phyloP scores from a whole-genome alignment of 2,113 vertebrate genomes.

The Chlorodrepanis virens region DNA sequence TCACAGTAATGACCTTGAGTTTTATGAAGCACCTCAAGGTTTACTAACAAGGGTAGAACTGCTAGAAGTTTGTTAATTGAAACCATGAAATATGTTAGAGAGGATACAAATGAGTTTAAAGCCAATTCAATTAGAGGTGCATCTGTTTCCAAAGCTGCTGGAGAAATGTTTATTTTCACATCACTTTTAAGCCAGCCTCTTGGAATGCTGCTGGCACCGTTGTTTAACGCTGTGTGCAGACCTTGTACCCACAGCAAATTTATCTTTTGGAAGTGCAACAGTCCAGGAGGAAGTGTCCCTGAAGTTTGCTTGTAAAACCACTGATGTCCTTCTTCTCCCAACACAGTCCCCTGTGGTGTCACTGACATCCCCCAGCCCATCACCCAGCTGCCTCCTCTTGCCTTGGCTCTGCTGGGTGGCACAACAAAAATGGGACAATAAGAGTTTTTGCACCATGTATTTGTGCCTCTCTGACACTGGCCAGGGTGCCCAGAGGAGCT shows the following conservation, averaged over 20 bases:
- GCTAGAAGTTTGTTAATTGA: constrained; percentile 67
- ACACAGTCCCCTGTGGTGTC: fast-evolving
- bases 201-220: constrained; percentile 24
- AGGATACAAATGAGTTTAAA: constrained; percentile 61
- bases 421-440: neutral
- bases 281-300: neutral
- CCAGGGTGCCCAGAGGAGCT: neutral
- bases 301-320: neutral
- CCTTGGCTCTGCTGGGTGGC: neutral
- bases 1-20: constrained; percentile 49
- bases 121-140: constrained; percentile 59
- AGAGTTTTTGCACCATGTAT: fast-evolving
- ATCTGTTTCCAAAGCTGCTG: constrained; percentile 60
- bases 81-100: constrained; percentile 55
- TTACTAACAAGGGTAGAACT: constrained; percentile 36
- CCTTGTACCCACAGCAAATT: neutral
- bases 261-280: neutral
- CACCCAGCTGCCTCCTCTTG: neutral
- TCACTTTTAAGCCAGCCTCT: constrained; percentile 1
- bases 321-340: neutral
- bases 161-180: constrained; percentile 8
- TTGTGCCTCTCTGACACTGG: neutral
- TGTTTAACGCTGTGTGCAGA: neutral
- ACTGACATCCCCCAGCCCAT: neutral
- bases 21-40: constrained; percentile 51